These are phyloP conservation scores for Apistogramma diplotaenia DNA, from an alignment of 2,113 vertebrate genomes.

Conservation along the genomic window DNA sequence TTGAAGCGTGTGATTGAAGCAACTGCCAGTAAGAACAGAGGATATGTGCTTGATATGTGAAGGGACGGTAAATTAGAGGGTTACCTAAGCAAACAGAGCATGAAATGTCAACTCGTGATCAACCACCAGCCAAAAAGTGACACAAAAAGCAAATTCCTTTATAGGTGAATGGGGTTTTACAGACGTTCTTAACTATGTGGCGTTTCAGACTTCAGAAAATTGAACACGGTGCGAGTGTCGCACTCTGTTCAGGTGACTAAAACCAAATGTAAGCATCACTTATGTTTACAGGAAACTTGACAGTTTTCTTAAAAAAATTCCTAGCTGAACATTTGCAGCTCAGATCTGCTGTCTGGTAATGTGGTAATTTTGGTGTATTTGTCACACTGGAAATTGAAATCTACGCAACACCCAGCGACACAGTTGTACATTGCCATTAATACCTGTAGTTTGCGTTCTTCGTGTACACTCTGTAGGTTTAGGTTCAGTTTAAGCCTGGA, in stretches of 20 bases:
- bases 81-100: background rate
- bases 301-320: background rate
- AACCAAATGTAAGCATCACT: background rate
- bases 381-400: background rate
- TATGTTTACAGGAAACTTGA: background rate
- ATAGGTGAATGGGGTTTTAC: too few relatives aligned
- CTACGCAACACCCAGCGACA: background rate
- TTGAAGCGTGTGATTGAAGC: too few relatives aligned
- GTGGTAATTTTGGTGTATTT: background rate
- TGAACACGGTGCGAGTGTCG: too few relatives aligned
- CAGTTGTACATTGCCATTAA: background rate
- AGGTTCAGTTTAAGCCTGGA: background rate
- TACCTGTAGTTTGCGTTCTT: too few relatives aligned
- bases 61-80: background rate
- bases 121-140: background rate
- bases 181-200: too few relatives aligned
- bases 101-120: background rate
- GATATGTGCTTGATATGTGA: background rate
- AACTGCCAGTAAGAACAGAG: too few relatives aligned
- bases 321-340: background rate
- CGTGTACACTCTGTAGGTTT: background rate
- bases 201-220: too few relatives aligned
- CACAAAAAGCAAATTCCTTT: background rate
- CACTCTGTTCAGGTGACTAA: background rate
- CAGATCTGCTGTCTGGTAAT: background rate